These are phyloP conservation scores for Tamandua tetradactyla DNA, from an alignment of 2,797 vertebrate species.

Conservation along the genomic window DNA sequence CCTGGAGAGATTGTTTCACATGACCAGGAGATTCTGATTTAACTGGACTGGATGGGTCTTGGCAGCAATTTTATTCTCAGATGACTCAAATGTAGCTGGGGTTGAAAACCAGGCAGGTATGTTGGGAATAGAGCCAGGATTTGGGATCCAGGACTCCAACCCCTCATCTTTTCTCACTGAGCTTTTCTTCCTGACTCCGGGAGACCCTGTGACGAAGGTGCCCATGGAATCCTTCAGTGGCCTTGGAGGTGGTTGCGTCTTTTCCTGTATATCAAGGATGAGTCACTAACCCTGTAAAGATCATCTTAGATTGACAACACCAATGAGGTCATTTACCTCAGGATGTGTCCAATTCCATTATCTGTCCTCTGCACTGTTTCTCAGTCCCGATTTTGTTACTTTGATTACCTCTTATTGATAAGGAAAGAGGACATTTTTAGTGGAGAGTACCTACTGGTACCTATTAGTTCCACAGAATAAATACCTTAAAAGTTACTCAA, in stretches of 20 bases:
- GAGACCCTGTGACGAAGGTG: fast-evolving
- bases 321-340: neutral
- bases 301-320: neutral
- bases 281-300: neutral
- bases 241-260: neutral
- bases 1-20: neutral
- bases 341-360: neutral
- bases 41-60: neutral
- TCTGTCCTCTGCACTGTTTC: neutral
- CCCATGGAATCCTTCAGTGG: neutral
- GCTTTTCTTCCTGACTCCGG: neutral
- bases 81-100: neutral
- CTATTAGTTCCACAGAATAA: neutral
- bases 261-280: neutral
- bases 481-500: neutral
- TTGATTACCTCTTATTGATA: neutral
- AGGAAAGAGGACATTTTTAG: neutral
- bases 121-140: neutral
- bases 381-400: neutral
- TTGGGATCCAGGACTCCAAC: neutral
- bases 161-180: neutral
- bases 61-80: neutral
- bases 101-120: neutral
- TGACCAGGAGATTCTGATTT: neutral
- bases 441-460: neutral